Conservation (phyloP, 30 jellyfish, hydroid and myxozoan genomes). For the Cassiopea andromeda region DNA sequence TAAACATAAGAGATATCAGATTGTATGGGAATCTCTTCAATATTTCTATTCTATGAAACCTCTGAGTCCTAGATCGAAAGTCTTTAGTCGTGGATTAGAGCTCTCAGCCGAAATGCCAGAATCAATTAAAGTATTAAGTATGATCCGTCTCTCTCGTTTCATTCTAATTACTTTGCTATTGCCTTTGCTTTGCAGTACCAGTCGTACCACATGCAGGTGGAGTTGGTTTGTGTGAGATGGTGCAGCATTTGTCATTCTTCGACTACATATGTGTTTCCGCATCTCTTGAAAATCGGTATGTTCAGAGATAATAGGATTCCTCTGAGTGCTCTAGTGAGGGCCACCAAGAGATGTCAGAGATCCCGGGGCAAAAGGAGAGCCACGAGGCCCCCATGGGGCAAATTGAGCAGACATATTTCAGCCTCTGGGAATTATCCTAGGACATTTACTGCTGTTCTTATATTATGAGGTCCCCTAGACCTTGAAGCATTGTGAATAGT, state of each 20-base stretch:
- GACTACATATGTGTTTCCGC: conserved; percentile 80
- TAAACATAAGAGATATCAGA: too few relatives aligned
- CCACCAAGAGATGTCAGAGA: neutral
- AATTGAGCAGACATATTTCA: neutral
- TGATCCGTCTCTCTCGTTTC: neutral
- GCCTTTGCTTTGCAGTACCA: conserved; percentile 56
- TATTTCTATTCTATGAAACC: too few relatives aligned
- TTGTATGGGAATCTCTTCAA: too few relatives aligned
- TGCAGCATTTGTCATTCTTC: conserved; percentile 83
- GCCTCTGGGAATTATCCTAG: too few relatives aligned
- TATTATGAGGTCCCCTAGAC: too few relatives aligned
- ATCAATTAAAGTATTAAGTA: too few relatives aligned
- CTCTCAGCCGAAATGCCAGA: too few relatives aligned
- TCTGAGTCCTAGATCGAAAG: too few relatives aligned
- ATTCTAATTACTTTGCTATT: neutral
- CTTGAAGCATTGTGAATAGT: too few relatives aligned
- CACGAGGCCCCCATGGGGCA: neutral
- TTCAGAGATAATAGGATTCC: neutral
- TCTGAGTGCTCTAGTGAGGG: too few relatives aligned
- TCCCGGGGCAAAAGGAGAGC: neutral
- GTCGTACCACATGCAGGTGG: conserved; percentile 95
- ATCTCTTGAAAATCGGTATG: conserved; percentile 74
- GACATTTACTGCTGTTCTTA: too few relatives aligned
- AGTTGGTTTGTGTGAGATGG: conserved; percentile 90
- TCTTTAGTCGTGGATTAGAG: too few relatives aligned